Evolutionary conservation across 2,113 vertebrate species (phyloP), one percentile per base, ranked within the genome.

Genomic region (Taurulus bubalis): DNA sequence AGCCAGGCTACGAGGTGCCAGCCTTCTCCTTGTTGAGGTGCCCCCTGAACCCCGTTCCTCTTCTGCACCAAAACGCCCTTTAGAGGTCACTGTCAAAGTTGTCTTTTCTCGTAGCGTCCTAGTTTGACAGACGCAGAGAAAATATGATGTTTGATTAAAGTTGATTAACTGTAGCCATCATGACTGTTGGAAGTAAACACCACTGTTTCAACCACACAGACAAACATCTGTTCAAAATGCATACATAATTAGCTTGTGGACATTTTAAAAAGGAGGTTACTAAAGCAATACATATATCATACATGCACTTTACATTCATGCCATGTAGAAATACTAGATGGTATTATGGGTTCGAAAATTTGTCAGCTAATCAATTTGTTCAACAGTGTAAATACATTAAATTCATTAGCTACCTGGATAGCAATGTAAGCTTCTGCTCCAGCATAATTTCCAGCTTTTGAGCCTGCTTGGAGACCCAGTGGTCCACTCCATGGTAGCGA

Each of bases 381-480:
- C 7, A 62, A 42, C 6, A 6, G 15, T 66, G 24, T 38, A 51
- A 22, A 32, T 47, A 18, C 5, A 38, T 80, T 15, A 89, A 93
- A 88, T 84, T 82, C 85, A 99, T 97, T 93, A 88, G 84, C 81
- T 89, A 99, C 97, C 98, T 96, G 67, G 98, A 98, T 2, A 99
- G 94, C 75, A 99, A 91, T 0, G 97, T 97, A 75, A 99, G 90
- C 92, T 99, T 99, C 86, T 99, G 98, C 83, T 99, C 98, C 86
- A 99, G 92, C 95, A 99, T 96, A 81, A 97, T 95, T 95, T 99
- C 98, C 93, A 99, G 87, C 80, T 99, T 99, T 89, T 99, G 98
- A 60, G 97, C 98, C 90, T 98, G 98, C 83, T 95, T 98, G 86
- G 98, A 99, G n/a, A 98, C 94, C 97, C 98, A 99, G 85, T 99